phyloP scores from a whole-genome alignment of 2,113 vertebrate genomes.

The Erythrolamprus reginae region DNA sequence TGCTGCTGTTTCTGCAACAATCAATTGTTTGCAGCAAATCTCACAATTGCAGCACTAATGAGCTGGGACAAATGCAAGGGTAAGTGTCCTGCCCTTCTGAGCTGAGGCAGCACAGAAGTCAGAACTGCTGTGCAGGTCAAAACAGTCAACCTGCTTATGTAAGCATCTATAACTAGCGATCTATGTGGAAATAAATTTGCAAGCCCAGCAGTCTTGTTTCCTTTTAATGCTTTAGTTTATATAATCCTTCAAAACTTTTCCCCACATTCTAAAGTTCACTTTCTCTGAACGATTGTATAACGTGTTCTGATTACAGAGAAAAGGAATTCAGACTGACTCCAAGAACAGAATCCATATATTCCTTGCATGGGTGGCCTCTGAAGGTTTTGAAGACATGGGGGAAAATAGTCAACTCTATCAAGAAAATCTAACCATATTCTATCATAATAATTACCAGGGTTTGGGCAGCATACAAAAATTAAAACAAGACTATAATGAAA shows the following conservation, averaged over 20 bases:
- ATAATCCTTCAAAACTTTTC: neutral
- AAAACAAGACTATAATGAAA: neutral
- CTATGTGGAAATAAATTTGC: neutral
- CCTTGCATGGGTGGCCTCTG: neutral
- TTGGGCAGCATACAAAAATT: neutral
- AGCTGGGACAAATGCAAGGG: neutral
- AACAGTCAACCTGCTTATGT: neutral
- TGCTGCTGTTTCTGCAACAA: neutral
- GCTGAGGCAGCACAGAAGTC: neutral
- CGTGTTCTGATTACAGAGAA: neutral
- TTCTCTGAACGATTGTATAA: slow-evolving; percentile 10
- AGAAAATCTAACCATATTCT: neutral
- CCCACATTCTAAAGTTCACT: neutral
- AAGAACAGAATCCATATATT: neutral
- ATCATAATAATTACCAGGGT: neutral
- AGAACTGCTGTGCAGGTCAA: neutral
- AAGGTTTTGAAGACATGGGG: neutral
- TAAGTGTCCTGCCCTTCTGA: neutral
- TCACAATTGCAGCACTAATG: neutral
- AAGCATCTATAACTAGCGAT: neutral
- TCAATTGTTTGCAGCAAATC: neutral
- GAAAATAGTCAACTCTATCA: neutral
- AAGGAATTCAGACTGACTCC: neutral
- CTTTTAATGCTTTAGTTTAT: neutral
- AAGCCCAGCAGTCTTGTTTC: neutral